These are phyloP conservation scores for Hipparchia semele DNA, from an alignment of 2,888 invertebrate species.

Conservation along the genomic window DNA sequence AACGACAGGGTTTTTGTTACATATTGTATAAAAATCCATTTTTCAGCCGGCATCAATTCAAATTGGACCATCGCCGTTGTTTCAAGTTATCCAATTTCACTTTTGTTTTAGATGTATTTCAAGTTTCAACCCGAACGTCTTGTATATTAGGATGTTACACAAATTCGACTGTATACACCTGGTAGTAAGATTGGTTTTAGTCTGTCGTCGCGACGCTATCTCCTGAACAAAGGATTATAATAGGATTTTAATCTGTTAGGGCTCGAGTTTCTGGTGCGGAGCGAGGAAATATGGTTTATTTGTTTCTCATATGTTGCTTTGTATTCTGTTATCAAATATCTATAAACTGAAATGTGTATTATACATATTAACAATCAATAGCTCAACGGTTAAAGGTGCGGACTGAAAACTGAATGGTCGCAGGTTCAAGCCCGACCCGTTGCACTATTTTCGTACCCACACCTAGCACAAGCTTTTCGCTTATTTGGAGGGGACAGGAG, in stretches of 20 bases:
- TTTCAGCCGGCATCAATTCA: constrained; percentile 20
- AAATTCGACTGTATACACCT: background rate
- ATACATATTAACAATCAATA: too few relatives aligned
- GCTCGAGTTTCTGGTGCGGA: constrained; percentile 22
- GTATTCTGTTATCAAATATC: constrained; percentile 9
- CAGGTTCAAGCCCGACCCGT: too few relatives aligned
- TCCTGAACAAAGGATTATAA: constrained; percentile 28
- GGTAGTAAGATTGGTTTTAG: constrained; percentile 5
- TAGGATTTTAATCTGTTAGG: constrained; percentile 28
- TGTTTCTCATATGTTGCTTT: constrained; percentile 7
- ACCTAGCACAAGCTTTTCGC: too few relatives aligned
- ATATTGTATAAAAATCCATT: background rate
- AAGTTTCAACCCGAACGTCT: constrained; percentile 10
- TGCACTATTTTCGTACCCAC: too few relatives aligned
- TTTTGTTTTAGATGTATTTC: constrained; percentile 33
- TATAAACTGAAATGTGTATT: background rate
- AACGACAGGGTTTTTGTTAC: too few relatives aligned
- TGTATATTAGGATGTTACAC: background rate
- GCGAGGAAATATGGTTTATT: constrained; percentile 18
- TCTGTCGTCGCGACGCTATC: background rate
- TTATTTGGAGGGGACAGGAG: too few relatives aligned
- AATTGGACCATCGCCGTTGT: constrained; percentile 17
- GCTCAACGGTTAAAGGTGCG: too few relatives aligned
- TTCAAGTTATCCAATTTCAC: constrained; percentile 35
- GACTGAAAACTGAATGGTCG: too few relatives aligned